Percentiles rank a stretch among this genome's conserved stretches.
Conservation (phyloP, 2,797 vertebrate genomes). For the Thripadectes ignobilis region DNA sequence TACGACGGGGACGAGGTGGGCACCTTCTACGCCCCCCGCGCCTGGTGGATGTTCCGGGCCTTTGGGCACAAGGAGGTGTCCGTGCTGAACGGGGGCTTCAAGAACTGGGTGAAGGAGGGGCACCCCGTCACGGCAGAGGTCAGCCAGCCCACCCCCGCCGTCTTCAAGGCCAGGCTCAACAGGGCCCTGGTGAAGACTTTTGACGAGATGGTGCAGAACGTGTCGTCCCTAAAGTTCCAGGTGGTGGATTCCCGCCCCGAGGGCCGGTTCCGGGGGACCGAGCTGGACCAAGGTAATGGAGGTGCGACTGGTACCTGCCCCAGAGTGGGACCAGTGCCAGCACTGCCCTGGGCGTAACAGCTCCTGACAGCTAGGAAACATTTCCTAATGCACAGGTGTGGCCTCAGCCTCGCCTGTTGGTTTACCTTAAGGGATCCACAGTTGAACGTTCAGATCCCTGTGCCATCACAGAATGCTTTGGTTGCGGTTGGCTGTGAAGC, state of each 20-base stretch:
- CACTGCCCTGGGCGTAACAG: neutral
- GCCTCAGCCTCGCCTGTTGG: neutral
- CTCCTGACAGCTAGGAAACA: neutral
- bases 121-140: slow-evolving; percentile 79
- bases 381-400: neutral
- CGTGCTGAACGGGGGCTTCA: slow-evolving; percentile 90
- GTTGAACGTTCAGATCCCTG: neutral
- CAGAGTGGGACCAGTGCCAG: neutral
- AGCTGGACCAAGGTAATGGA: slow-evolving; percentile 87
- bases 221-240: slow-evolving; percentile 79
- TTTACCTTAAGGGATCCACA: neutral
- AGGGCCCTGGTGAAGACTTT: slow-evolving; percentile 85
- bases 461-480: neutral
- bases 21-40: slow-evolving; percentile 86
- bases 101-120: slow-evolving; percentile 85
- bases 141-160: slow-evolving; percentile 54
- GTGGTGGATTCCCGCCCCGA: slow-evolving; percentile 87
- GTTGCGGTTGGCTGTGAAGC: neutral
- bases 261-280: slow-evolving; percentile 85
- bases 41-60: slow-evolving; percentile 97
- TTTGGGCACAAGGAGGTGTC: slow-evolving; percentile 91
- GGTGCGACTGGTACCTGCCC: slow-evolving; percentile 70
- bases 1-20: slow-evolving; percentile 90
- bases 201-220: slow-evolving; percentile 87
- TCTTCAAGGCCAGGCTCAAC: slow-evolving; percentile 79